Percentiles rank a stretch among this genome's conserved stretches.
phyloP scores from a whole-genome alignment of 2,113 vertebrate species.

The Phalacrocorax brasilianus region DNA sequence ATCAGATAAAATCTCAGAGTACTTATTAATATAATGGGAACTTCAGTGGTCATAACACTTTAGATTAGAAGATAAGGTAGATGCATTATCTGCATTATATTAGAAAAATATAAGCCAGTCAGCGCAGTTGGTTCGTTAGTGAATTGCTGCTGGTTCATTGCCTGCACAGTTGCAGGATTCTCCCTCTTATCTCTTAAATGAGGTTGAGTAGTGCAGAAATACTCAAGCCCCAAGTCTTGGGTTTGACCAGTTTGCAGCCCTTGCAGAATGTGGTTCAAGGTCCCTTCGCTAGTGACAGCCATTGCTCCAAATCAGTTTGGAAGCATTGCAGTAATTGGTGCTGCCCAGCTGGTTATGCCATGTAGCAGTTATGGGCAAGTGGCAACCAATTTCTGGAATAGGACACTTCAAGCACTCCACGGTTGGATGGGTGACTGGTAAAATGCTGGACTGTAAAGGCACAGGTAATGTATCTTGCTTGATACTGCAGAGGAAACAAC shows the following conservation, averaged over 20 bases:
- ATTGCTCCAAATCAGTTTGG: background rate
- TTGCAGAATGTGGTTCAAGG: background rate
- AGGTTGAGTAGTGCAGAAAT: background rate
- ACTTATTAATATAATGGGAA: conserved; percentile 19
- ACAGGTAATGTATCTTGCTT: background rate
- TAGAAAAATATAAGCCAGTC: background rate
- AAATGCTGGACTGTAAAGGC: background rate
- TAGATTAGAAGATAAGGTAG: background rate
- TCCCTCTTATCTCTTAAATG: background rate
- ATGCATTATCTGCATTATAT: background rate
- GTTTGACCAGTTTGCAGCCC: background rate
- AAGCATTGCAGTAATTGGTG: background rate
- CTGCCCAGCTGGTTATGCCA: background rate
- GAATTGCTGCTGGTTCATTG: background rate
- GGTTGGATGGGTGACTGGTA: background rate
- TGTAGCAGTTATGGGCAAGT: background rate
- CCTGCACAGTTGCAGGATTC: background rate
- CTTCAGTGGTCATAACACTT: background rate
- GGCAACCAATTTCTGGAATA: background rate
- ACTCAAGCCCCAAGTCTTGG: background rate
- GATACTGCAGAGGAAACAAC: background rate
- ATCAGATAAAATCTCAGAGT: background rate
- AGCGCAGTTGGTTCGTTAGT: background rate
- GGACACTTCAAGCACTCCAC: rapidly evolving
- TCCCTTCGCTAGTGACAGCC: background rate